Evolutionary conservation across 2,797 vertebrate genomes (phyloP), one percentile per base, ranked within the genome.

Genomic region (Muraenolepis orangiensis): DNA sequence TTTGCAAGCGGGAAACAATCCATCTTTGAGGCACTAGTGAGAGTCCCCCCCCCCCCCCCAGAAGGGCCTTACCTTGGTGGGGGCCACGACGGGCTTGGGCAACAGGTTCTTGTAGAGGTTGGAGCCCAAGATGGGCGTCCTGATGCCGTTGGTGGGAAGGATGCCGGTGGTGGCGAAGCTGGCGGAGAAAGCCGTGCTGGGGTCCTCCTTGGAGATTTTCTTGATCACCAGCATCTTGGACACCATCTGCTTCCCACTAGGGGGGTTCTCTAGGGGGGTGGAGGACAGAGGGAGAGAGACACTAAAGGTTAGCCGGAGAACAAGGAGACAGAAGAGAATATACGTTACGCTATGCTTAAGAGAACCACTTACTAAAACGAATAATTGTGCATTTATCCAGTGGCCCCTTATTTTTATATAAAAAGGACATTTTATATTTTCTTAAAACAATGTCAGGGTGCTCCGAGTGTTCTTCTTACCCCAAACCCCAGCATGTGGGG

Each of bases 181-280:
- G 81, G 97, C 97, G 74, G 96, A 98, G 92, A 99, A 99, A 80
- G 97, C 95, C 20, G 95, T 94, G 30, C 95, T 93, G 91, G 97
- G 91, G 91, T 99, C 98, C 88, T 99, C 98, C 94, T 97, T 99
- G 86, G 97, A 98, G 93, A 97, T 91, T 92, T 99, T 99, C 94
- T 99, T 99, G 95, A 99, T 99, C 89, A 99, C 96, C 94, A 99
- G 95, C 97, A 99, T 98, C 94, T 98, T 99, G 80, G 96, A 97
- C 87, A 94, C 90, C 89, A 96, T 93, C 93, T 97, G 98, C 94
- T 99, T 99, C 93, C 98, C 96, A 95, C 95, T 97, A 75, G 98
- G 98, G 85, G 98, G 98, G 76, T 99, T 99, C 95, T 99, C 98
- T 99, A 90, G 72, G 83, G 84, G 23, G 73, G 0, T 66, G 72